These are phyloP conservation scores for Sterrhoptilus dennistouni DNA, from an alignment of 2,113 vertebrate species.

Conservation along the genomic window DNA sequence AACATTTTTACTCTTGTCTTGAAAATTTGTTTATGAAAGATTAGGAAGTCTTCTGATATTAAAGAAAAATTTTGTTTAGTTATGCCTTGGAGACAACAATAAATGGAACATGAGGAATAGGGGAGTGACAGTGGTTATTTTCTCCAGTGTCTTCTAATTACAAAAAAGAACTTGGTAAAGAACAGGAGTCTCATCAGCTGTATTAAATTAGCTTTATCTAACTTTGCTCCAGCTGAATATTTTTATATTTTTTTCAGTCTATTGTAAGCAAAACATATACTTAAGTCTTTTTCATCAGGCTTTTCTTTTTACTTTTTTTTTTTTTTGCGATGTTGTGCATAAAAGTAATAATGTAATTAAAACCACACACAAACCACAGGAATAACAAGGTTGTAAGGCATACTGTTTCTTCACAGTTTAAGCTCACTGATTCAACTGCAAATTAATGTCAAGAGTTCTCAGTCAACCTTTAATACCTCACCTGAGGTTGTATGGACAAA, in stretches of 20 bases:
- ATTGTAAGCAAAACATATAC: neutral
- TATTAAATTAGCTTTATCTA: neutral
- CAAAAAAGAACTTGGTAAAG: neutral
- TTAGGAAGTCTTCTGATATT: neutral
- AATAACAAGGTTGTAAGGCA: neutral
- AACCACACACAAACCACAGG: neutral
- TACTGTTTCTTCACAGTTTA: neutral
- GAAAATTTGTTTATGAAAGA: neutral
- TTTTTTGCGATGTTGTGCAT: neutral
- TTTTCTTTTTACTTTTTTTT: neutral
- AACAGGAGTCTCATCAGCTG: neutral
- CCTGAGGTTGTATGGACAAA: neutral
- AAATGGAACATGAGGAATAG: neutral
- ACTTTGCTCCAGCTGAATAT: neutral
- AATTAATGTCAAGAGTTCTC: neutral
- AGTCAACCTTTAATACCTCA: fast-evolving
- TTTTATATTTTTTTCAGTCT: neutral
- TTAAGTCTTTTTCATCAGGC: neutral
- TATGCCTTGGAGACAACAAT: neutral
- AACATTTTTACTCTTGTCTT: neutral
- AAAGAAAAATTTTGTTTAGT: neutral
- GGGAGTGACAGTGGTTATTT: neutral
- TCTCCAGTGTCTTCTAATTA: neutral
- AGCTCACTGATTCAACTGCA: neutral
- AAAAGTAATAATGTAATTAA: neutral